Evolutionary conservation across 2,888 invertebrate species (phyloP).

Genomic region (Drosophila multiciliata): DNA sequence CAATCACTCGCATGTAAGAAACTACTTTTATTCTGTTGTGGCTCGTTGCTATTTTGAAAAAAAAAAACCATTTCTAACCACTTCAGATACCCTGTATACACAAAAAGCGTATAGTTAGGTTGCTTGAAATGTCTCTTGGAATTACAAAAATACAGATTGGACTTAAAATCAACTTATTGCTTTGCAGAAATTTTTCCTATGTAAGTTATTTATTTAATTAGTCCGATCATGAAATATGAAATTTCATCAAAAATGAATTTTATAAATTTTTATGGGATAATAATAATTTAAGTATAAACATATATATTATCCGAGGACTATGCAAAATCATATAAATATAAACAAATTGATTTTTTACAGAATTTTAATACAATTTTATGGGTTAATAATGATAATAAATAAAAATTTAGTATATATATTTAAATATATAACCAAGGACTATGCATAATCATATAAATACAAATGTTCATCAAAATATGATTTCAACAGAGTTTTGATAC

Average conservation of each 20-base stretch:
- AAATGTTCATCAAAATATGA: background rate
- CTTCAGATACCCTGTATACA: constrained; percentile 4
- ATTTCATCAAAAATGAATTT: too few species aligned
- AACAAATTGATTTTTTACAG: background rate
- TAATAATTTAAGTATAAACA: background rate
- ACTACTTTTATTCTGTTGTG: constrained; percentile 21
- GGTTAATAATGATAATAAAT: background rate
- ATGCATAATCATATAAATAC: background rate
- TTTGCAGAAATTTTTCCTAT: background rate
- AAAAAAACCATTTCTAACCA: background rate
- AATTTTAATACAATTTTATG: background rate
- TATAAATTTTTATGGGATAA: background rate
- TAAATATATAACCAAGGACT: background rate
- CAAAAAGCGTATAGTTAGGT: too few species aligned
- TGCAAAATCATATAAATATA: background rate
- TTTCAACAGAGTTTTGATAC: background rate
- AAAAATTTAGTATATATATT: background rate
- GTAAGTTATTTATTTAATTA: background rate
- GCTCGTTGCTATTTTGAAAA: constrained; percentile 1
- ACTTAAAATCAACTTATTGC: too few species aligned
- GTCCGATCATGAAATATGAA: background rate
- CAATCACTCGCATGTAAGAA: constrained; percentile 66
- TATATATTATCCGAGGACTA: background rate
- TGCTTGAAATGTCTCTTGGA: background rate
- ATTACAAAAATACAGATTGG: background rate